phyloP scores from a whole-genome alignment of 2,888 invertebrate species.

The Tenthredo amoena region DNA sequence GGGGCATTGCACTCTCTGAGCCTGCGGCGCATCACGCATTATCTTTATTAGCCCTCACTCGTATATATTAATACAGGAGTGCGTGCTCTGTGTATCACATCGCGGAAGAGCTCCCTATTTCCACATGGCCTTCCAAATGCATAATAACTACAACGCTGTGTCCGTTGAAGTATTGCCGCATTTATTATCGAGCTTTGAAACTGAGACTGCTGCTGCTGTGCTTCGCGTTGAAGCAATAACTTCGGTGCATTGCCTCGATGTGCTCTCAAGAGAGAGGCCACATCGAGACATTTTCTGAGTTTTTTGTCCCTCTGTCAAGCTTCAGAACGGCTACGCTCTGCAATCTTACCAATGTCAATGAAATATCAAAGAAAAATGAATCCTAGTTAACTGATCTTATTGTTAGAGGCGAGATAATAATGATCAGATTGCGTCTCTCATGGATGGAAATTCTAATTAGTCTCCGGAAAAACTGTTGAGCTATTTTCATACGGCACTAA shows the following conservation, averaged over 20 bases:
- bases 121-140: conserved; percentile 49
- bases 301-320: background rate
- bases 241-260: background rate
- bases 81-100: conserved; percentile 46
- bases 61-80: conserved; percentile 49
- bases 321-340: no score
- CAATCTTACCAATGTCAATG: background rate
- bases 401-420: background rate
- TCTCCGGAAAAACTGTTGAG: background rate
- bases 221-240: conserved; percentile 8
- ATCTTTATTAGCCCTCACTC: conserved; percentile 53
- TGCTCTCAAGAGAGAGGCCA: background rate
- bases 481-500: conserved; percentile 22
- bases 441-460: conserved; percentile 22
- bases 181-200: conserved; percentile 31
- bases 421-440: background rate
- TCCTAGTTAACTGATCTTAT: background rate
- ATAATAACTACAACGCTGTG: conserved; percentile 20
- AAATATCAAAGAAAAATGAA: background rate
- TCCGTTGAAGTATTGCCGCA: conserved; percentile 38
- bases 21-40: conserved; percentile 53
- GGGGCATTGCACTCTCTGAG: conserved; percentile 34
- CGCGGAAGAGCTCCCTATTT: conserved; percentile 27
- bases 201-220: background rate
- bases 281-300: background rate